phyloP scores from a whole-genome alignment of 2,888 invertebrate genomes.

The Tenodera sinensis region DNA sequence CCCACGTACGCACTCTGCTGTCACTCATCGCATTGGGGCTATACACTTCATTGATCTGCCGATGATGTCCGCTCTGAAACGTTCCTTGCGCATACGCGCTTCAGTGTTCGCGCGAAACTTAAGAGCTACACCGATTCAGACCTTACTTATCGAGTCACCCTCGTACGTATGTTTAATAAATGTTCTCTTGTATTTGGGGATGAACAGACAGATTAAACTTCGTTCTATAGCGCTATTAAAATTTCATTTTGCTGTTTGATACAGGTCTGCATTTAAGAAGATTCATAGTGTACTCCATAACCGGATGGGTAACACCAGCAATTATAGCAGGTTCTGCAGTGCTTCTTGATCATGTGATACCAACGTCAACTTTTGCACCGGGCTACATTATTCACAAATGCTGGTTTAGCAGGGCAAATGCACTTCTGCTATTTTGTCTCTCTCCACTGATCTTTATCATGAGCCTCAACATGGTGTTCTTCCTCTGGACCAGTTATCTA shows the following conservation, averaged over 20 bases:
- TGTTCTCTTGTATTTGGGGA: no score
- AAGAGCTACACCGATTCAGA: no score
- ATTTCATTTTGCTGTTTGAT: neutral
- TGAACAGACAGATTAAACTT: no score
- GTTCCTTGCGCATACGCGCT: no score
- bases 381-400: neutral
- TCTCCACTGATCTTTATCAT: neutral
- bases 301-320: neutral
- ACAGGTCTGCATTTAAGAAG: neutral
- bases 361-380: neutral
- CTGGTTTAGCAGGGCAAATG: neutral
- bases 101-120: no score
- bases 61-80: no score
- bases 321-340: neutral
- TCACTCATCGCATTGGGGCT: no score
- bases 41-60: no score
- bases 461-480: neutral
- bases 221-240: no score
- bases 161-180: no score
- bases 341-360: neutral
- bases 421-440: neutral
- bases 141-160: no score
- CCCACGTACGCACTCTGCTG: no score
- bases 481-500: neutral
- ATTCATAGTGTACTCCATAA: neutral